Percentiles rank a stretch among this genome's conserved stretches.
phyloP scores from a whole-genome alignment of 2,797 vertebrate genomes.

The Molossus alvarezi region DNA sequence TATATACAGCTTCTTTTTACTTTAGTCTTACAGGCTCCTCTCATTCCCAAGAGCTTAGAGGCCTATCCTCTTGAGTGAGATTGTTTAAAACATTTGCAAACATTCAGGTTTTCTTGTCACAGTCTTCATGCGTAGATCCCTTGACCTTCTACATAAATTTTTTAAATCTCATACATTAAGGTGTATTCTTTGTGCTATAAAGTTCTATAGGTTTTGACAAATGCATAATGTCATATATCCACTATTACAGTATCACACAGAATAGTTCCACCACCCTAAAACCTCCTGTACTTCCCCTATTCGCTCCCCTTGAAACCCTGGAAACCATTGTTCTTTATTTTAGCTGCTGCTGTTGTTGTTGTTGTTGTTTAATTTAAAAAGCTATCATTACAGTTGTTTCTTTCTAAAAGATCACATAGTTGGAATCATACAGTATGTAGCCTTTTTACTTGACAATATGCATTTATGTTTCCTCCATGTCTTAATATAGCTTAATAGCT shows the following conservation, averaged over 20 bases:
- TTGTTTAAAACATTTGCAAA: background rate
- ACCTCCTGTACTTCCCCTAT: background rate
- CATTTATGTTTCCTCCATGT: background rate
- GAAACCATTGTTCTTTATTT: constrained; percentile 8
- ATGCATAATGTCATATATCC: background rate
- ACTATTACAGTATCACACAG: background rate
- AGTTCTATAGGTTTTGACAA: constrained; percentile 18
- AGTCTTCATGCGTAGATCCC: background rate
- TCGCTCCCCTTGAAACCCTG: background rate
- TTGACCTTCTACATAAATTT: background rate
- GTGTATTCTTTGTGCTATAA: background rate
- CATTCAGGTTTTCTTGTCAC: background rate
- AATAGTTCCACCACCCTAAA: background rate
- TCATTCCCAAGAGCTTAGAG: background rate
- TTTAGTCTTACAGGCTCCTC: background rate
- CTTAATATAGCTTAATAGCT: background rate
- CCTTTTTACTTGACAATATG: background rate
- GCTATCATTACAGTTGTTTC: background rate
- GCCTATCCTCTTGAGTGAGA: background rate
- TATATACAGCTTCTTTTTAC: background rate
- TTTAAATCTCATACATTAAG: background rate
- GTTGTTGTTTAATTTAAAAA: background rate
- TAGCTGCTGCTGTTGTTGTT: background rate
- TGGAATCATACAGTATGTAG: background rate
- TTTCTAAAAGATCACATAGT: background rate